Evolutionary conservation across 2,797 vertebrate species (phyloP).

Genomic region (Xerus rutilus): DNA sequence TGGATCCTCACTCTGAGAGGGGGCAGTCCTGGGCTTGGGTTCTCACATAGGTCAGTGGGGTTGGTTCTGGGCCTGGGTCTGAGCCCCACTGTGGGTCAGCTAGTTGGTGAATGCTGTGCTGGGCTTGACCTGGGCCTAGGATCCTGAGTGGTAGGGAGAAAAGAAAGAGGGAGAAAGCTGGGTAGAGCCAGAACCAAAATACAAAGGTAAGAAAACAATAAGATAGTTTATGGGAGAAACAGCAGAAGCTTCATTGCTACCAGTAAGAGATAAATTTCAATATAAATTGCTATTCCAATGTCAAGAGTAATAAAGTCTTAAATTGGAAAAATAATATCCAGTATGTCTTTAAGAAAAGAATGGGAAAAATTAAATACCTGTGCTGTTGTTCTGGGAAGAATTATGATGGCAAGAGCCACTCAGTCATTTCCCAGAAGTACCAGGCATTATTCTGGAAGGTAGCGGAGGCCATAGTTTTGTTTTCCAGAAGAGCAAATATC

Average conservation of each 20-base stretch:
- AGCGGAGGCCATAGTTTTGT: background rate
- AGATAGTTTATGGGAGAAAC: background rate
- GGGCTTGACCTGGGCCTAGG: too few relatives aligned
- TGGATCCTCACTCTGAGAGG: too few relatives aligned
- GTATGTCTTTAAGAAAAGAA: background rate
- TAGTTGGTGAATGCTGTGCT: too few relatives aligned
- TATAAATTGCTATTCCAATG: background rate
- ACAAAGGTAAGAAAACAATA: background rate
- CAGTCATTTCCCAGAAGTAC: background rate
- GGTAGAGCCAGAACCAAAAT: background rate
- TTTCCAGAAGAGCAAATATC: background rate
- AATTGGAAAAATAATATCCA: background rate
- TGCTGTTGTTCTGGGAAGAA: background rate
- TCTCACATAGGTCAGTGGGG: too few relatives aligned
- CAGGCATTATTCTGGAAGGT: background rate
- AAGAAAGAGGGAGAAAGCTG: background rate
- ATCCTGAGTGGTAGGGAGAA: too few relatives aligned
- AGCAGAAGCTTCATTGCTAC: background rate
- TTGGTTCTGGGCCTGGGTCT: too few relatives aligned
- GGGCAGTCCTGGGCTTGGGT: too few relatives aligned
- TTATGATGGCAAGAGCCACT: background rate
- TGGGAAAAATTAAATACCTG: background rate
- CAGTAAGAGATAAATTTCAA: conserved; percentile 8
- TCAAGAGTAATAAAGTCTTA: conserved; percentile 17
- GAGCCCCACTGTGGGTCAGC: too few relatives aligned